These are phyloP conservation scores for Zaprionus kolodkinae DNA, from an alignment of 1,140 invertebrate genomes.

Conservation along the genomic window DNA sequence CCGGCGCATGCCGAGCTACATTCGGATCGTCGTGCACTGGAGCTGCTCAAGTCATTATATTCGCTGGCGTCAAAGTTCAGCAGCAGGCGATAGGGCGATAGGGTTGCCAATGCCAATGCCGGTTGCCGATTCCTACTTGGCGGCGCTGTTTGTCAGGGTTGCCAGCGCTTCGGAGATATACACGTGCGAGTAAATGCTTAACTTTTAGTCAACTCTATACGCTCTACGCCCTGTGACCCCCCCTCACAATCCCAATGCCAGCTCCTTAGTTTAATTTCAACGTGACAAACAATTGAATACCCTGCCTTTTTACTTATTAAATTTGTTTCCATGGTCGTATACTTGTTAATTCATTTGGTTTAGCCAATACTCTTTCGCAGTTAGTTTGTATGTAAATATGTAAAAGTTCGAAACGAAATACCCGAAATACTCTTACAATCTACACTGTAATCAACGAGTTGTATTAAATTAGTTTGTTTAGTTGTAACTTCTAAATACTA, in stretches of 20 bases:
- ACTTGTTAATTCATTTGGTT: conserved; percentile 64
- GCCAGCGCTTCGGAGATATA: conserved; percentile 41
- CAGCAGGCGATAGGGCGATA: conserved; percentile 83
- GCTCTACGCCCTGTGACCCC: conserved; percentile 22
- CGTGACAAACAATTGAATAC: conserved; percentile 12
- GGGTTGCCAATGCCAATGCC: conserved; percentile 40
- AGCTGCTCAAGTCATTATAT: conserved; percentile 92
- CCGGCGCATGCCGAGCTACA: conserved; percentile 43
- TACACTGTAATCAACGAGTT: conserved; percentile 45
- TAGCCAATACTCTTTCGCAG: conserved; percentile 70
- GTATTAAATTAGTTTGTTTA: conserved; percentile 76
- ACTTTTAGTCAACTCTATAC: conserved; percentile 77
- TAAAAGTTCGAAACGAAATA: conserved; percentile 63
- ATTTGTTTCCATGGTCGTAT: conserved; percentile 28
- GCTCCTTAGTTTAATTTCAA: conserved; percentile 35
- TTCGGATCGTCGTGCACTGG: conserved; percentile 91
- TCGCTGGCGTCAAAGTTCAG: conserved; percentile 90
- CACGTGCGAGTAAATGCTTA: conserved; percentile 65
- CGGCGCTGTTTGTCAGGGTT: conserved; percentile 27
- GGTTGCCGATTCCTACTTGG: conserved; percentile 51
- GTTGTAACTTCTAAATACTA: conserved; percentile 42
- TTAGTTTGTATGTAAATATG: conserved; percentile 82
- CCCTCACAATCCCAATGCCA: not conserved
- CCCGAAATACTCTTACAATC: conserved; percentile 45
- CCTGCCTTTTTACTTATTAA: conserved; percentile 30